Base-by-base conservation (phyloP, 1,140 invertebrate genomes). In the Aphelenchoides avenae region DNA sequence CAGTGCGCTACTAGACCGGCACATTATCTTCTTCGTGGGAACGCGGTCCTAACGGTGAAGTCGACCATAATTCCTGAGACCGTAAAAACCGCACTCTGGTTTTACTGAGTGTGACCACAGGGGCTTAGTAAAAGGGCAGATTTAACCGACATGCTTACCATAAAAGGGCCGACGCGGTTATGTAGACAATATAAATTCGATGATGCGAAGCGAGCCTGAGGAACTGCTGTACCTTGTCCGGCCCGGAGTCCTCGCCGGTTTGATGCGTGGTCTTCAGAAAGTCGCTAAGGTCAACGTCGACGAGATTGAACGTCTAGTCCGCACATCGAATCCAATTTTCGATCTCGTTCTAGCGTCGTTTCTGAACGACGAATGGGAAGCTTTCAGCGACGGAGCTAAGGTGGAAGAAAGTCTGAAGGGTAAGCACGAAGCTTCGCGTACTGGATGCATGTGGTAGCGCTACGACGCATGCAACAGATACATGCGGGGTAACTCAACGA, bases 361-460 rank as follows among this genome's bases (percentile, higher is more conserved):
- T 52, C 40, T 52, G 36, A n/a, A 52, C 40, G 15, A 52, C 15
- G 37, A 52, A 52, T 2, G 11, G 43, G n/a, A 52, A 39, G 24
- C 50, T 52, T 24, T 52, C 50, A 5, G 50, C 36, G 13, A 53
- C 22, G 1, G 43, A 47, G 46, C 50, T 52, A 26, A 52, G n/a
- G n/a, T n/a, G n/a, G n/a, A n/a, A n/a, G n/a, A n/a, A n/a, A n/a
- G n/a, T n/a, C n/a, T n/a, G n/a, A n/a, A n/a, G n/a, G n/a, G n/a
- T n/a, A n/a, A n/a, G n/a, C n/a, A n/a, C n/a, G n/a, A n/a, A n/a
- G n/a, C n/a, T n/a, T n/a, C n/a, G n/a, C n/a, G n/a, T n/a, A n/a
- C n/a, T n/a, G n/a, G n/a, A n/a, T n/a, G n/a, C n/a, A n/a, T n/a
- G n/a, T n/a, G n/a, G n/a, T n/a, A n/a, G n/a, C n/a, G n/a, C n/a